Base-by-base conservation (phyloP, 1,140 invertebrate species). In the Drosophila sechellia region DNA sequence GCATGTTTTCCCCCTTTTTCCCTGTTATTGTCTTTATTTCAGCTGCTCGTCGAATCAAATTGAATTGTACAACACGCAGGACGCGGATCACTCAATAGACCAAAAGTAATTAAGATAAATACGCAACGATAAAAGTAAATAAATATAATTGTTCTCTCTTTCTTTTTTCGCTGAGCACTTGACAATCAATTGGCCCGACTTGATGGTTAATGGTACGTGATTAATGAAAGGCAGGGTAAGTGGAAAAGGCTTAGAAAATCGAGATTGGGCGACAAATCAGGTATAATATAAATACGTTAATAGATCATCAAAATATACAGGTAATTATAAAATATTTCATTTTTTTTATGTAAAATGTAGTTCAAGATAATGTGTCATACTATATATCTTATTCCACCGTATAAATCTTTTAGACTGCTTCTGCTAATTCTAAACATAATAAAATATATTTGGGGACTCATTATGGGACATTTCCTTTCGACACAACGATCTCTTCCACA, bases 101-200 rank as follows among this genome's bases (percentile, higher is more conserved):
- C 75, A 89, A 85, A 89, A 90, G 85, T 89, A 89, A 89, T 89
- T 89, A 89, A 89, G 84, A 89, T 89, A 90, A 84, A 89, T 89
- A 90, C 77, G 84, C 80, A 69, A 65, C 85, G 84, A 89, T 89
- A 89, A 80, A 80, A 74, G 64, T 80, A 89, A 84, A 90, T 90
- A 89, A 89, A 84, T 90, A 90, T 89, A 89, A 90, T 89, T 90
- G 77, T 89, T 78, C 89, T 57, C 66, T 25, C 54, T 46, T 43
- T 40, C 59, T 20, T 43, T 61, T 75, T 56, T 68, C 56, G 70
- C 52, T 31, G 43, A 56, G 39, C 77, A 77, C 71, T 86, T 86
- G 81, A 81, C 77, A 85, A 75, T 85, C 69, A 70, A 80, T 77
- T 74, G 77, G 64, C 37, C 45, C 45, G 57, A 25, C 25, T 39